Evolutionary conservation across 2,113 vertebrate genomes (phyloP).

Genomic region (Cepphus grylle): DNA sequence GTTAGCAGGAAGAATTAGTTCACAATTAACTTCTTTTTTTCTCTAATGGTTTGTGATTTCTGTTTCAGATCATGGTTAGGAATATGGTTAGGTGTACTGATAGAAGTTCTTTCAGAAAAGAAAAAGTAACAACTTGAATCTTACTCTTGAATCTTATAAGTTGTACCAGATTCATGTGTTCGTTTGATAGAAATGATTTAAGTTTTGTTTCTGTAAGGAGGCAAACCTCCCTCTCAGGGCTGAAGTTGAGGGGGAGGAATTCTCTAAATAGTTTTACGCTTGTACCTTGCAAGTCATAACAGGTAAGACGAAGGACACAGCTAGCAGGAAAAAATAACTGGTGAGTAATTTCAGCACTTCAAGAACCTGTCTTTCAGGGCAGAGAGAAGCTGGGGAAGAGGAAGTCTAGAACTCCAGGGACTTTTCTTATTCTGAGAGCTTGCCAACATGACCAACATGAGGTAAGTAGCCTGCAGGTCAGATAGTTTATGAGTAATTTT

Average conservation of each 20-base stretch:
- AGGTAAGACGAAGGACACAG: background rate
- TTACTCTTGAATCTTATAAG: background rate
- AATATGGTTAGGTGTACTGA: background rate
- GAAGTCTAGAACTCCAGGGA: conserved; percentile 20
- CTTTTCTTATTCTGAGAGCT: background rate
- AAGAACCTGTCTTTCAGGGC: background rate
- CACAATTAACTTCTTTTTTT: background rate
- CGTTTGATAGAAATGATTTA: background rate
- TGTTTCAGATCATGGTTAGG: background rate
- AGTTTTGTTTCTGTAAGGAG: background rate
- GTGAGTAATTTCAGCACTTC: background rate
- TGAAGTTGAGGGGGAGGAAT: background rate
- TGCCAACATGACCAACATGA: background rate
- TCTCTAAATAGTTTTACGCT: background rate
- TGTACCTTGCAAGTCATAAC: background rate
- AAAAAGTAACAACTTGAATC: background rate
- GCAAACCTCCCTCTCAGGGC: background rate
- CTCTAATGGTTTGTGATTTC: background rate
- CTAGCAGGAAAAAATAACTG: background rate
- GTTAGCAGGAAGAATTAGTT: background rate
- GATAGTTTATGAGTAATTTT: conserved; percentile 15
- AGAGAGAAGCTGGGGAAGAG: background rate
- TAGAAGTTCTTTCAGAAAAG: background rate
- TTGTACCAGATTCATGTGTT: background rate
- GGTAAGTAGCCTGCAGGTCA: background rate